Percentiles rank a stretch among this genome's conserved stretches.
These are phyloP conservation scores for Steinernema scapterisci DNA, from an alignment of 2,888 invertebrate species.

Conservation along the genomic window DNA sequence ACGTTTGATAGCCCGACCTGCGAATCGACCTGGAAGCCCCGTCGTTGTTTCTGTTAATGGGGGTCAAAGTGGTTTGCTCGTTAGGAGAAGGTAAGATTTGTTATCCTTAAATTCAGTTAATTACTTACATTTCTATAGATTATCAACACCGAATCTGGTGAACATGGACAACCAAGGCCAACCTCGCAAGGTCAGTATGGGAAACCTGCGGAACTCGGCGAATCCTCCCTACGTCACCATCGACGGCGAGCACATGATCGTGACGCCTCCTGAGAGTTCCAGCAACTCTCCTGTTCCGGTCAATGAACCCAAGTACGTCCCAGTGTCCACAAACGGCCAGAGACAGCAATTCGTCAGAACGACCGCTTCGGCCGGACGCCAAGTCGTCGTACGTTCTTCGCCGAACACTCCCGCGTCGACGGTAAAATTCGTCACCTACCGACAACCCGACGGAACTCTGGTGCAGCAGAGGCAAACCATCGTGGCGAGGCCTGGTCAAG, in stretches of 20 bases:
- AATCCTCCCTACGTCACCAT: conserved; percentile 10
- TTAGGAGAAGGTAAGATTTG: neutral
- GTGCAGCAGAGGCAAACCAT: too few species aligned
- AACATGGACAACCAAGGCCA: neutral
- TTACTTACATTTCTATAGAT: neutral
- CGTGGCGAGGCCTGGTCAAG: too few species aligned
- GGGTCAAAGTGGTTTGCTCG: neutral
- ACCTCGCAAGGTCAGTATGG: neutral
- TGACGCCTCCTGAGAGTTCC: neutral
- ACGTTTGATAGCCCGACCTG: neutral
- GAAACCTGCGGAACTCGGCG: neutral
- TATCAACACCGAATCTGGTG: neutral
- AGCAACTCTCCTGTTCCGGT: neutral
- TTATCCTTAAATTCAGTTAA: neutral
- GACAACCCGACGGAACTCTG: too few species aligned
- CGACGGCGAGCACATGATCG: conserved; percentile 10
- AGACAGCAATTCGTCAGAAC: neutral
- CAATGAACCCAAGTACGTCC: conserved; percentile 3
- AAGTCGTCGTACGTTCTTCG: too few species aligned
- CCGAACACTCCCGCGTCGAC: too few species aligned
- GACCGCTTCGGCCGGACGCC: too few species aligned
- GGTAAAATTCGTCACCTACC: too few species aligned
- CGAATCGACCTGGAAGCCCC: neutral
- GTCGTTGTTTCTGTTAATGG: neutral
- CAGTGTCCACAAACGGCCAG: neutral